Conservation (phyloP, 2,113 vertebrate genomes). For the Gopherus evgoodei region DNA sequence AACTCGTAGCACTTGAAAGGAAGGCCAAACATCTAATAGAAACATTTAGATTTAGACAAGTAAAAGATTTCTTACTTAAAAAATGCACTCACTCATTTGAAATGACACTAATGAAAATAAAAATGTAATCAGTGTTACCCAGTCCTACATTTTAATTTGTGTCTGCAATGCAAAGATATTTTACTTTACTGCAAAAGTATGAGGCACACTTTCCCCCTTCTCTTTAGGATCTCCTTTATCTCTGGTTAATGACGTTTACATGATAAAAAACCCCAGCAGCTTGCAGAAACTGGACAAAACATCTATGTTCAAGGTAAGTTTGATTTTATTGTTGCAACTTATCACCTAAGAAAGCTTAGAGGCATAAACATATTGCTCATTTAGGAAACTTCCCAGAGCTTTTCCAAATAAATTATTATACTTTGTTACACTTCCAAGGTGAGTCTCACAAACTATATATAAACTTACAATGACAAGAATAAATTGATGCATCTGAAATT, state of each 20-base stretch:
- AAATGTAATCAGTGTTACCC: fast-evolving
- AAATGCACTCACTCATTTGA: neutral
- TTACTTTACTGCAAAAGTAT: neutral
- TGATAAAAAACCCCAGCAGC: neutral
- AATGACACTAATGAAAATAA: neutral
- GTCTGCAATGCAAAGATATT: neutral
- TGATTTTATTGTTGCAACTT: neutral
- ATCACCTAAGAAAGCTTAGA: neutral
- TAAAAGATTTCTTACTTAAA: neutral
- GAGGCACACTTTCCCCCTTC: neutral
- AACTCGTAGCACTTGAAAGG: neutral
- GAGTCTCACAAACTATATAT: neutral
- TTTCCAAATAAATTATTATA: neutral
- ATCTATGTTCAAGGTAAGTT: neutral
- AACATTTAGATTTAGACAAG: neutral
- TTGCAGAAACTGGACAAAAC: neutral
- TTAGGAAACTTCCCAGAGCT: neutral
- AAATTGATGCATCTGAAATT: neutral
- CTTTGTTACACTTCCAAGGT: neutral
- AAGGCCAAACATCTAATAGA: neutral
- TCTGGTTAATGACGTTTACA: neutral
- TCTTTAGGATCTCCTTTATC: slow-evolving; percentile 32
- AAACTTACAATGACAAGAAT: neutral
- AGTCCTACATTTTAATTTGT: neutral
- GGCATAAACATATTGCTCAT: neutral